Base-by-base conservation (phyloP, 2,113 vertebrate genomes). In the Ameiurus melas region DNA sequence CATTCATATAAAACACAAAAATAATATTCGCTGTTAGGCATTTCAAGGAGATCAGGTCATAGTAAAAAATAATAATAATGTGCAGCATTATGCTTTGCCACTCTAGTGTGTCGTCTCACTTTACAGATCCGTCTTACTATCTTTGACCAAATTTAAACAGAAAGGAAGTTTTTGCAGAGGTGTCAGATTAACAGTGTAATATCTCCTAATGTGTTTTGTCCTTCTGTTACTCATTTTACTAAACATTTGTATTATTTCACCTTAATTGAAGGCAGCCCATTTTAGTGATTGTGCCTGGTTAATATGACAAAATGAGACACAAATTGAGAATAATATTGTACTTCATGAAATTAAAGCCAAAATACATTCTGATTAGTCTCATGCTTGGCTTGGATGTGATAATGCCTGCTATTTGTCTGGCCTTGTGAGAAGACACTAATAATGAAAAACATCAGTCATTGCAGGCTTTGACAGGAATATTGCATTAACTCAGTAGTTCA, bases 321-420 rank as follows among this genome's bases (percentile, higher is more conserved):
- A 93, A 93, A 95, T 94, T 92, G 93, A 93, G 93, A 94, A 89
- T 93, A 94, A 94, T 94, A 91, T 90, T 81, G 92, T 87, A 94
- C 89, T 89, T 90, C 88, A 93, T 95, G 93, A 91, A 87, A 93
- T 93, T 93, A 93, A 94, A 94, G 91, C 92, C 93, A 89, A 94
- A 92, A 94, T 94, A 92, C 83, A 91, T 94, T 95, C 91, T 92
- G 93, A 94, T 95, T 95, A 94, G 89, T 90, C 89, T 92, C 82
- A 89, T 90, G 90, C 90, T 93, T 90, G 90, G 88, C 90, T 89
- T 92, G 88, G 90, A 93, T 94, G 93, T 93, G 92, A 92, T 91
- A 93, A 93, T 94, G 91, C 86, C 89, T 92, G 89, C 90, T 85
- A 92, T 94, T 94, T 91, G 93, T 92, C 90, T 89, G 83, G 89